phyloP scores from a whole-genome alignment of 2,888 invertebrate genomes.

The Bhutanitis thaidina region DNA sequence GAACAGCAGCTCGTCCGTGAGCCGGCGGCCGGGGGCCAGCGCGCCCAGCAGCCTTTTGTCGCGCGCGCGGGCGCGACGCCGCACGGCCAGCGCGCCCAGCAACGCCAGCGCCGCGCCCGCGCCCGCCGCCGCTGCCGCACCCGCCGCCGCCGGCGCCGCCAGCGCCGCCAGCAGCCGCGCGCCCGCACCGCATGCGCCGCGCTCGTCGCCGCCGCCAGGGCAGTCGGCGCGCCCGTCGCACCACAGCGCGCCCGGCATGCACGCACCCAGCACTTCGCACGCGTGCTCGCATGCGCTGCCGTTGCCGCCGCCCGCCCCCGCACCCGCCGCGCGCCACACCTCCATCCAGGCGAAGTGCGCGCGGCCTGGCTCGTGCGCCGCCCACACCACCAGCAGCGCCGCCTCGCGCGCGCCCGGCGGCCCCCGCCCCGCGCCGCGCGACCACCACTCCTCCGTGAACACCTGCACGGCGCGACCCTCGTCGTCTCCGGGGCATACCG shows the following conservation, averaged over 20 bases:
- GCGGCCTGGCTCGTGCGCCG: constrained; percentile 89
- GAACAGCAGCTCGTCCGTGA: constrained; percentile 85
- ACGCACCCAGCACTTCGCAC: constrained; percentile 88
- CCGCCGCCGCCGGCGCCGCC: constrained; percentile 82
- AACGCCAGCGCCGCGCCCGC: constrained; percentile 65
- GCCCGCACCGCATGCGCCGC: constrained; percentile 42
- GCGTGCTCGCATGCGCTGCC: constrained; percentile 51
- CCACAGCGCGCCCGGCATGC: constrained; percentile 84
- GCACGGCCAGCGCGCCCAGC: constrained; percentile 71
- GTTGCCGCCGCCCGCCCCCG: constrained; percentile 46
- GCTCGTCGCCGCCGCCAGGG: constrained; percentile 86
- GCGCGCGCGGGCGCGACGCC: constrained; percentile 75
- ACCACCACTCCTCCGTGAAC: constrained; percentile 89
- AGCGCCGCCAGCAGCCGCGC: constrained; percentile 79
- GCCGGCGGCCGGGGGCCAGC: constrained; percentile 80
- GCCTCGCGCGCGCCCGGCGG: constrained; percentile 81
- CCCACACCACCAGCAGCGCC: constrained; percentile 90
- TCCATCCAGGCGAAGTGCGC: constrained; percentile 89
- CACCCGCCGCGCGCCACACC: constrained; percentile 82
- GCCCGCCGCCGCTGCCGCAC: constrained; percentile 58
- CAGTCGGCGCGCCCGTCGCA: constrained; percentile 69
- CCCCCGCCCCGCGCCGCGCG: constrained; percentile 56
- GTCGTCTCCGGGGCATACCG: constrained; percentile 86
- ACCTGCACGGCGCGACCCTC: constrained; percentile 85
- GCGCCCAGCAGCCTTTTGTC: constrained; percentile 80